Conservation (phyloP, 1,140 invertebrate species). For the Aphaenogaster ashmeadi region DNA sequence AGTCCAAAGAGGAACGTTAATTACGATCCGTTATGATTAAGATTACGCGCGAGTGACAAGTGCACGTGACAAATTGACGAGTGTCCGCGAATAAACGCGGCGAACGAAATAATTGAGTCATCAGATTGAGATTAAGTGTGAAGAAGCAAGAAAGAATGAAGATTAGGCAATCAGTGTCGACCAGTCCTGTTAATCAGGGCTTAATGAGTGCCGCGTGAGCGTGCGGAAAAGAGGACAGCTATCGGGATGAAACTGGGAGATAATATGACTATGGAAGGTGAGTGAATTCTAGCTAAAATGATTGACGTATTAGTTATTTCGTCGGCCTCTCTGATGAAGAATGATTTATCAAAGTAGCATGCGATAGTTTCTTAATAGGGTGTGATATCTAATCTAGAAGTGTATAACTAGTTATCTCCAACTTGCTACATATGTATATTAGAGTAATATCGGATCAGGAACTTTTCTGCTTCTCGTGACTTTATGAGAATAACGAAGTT, state of each 20-base stretch:
- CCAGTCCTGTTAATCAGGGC: slow-evolving; percentile 5
- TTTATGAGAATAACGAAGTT: not conserved
- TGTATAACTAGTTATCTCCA: not conserved
- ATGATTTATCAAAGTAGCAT: slow-evolving; percentile 2
- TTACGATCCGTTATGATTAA: slow-evolving; percentile 23
- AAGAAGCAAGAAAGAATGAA: slow-evolving; percentile 16
- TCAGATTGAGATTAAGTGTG: slow-evolving; percentile 24
- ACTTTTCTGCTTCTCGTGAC: not conserved
- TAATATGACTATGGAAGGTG: slow-evolving; percentile 76
- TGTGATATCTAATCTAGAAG: not conserved
- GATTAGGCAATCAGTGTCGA: not conserved
- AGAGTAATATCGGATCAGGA: not conserved
- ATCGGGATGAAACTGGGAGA: slow-evolving; percentile 76
- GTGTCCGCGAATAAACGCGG: slow-evolving; percentile 8
- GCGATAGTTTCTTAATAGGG: not conserved
- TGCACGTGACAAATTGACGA: not conserved
- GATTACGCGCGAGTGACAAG: not conserved
- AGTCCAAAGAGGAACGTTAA: slow-evolving; percentile 35
- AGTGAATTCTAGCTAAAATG: slow-evolving; percentile 24
- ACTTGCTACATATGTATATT: not conserved
- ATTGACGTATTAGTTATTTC: not conserved
- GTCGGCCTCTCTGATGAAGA: not conserved
- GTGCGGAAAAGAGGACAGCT: slow-evolving; percentile 2
- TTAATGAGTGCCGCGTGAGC: slow-evolving; percentile 42
- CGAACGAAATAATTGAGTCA: slow-evolving; percentile 17